Evolutionary conservation across 2,113 vertebrate genomes (phyloP), one percentile per base, ranked within the genome.

Genomic region (Syrrhaptes paradoxus): DNA sequence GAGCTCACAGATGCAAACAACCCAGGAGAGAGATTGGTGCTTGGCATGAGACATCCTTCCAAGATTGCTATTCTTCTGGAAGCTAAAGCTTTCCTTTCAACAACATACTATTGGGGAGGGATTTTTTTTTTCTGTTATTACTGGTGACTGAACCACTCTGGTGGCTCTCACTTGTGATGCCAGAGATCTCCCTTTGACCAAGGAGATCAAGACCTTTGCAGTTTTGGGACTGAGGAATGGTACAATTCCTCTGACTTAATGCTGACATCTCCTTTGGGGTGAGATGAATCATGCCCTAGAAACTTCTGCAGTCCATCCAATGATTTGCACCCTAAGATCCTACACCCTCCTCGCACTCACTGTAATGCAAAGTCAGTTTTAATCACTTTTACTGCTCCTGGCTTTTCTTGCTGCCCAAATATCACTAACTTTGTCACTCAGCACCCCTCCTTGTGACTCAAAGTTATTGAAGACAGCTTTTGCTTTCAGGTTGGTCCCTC

Each of bases 41-140:
- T 38, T 29, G 18, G 41, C 13, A 41, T 41, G 41, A 41, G 41
- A 41, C 54, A 74, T 34, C 17, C 54, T 41, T 55, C 41, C 19
- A 45, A 57, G 72, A 46, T 18, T 14, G 6, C 25, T 59, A 4
- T 59, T 75, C 43, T 13, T 29, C 10, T 34, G 32, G 32, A 13
- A 74, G 13, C 26, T 38, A n/a, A 31, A 43, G 29, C n/a, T 13
- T 34, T 46, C 18, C 24, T n/a, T 29, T 34, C 43, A 68, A 41
- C 14, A 46, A 25, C 6, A 41, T 14, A 16, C 3, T 25, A 31
- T 24, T 26, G 14, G 3, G 5, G 1, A 2, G 16, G 31, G 10
- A 4, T 6, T 11, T 61, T 13, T 34, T 58, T 58, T 3, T 36
- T 7, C 16, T 52, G 2, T 32, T 38, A 2, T 28, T 22, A 13